Base-by-base conservation (phyloP, 2,888 invertebrate species). In the Lithophane socia region DNA sequence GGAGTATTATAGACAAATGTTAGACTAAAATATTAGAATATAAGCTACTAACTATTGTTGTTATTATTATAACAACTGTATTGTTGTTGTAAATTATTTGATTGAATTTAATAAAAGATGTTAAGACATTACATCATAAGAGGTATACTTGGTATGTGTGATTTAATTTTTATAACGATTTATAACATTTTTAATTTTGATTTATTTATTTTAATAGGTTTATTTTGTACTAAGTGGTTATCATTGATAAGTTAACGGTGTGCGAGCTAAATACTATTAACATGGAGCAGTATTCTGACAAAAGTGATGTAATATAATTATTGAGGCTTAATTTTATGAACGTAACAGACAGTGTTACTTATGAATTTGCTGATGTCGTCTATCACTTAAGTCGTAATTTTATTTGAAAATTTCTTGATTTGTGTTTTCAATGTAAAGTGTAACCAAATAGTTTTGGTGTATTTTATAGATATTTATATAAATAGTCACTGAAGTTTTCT, bases 61-160 rank as follows among this genome's bases (percentile, higher is more conserved):
- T 95, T 95, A 94, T 94, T 93, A 93, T 93, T 92, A 92, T 92
- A 92, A 93, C 95, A 94, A 93, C 94, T 90, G 87, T 90, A 92
- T 92, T 92, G 93, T 96, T 95, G 95, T 95, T 96, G 94, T 95
- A 95, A 95, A 94, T 94, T 95, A 95, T 94, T 96, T 94, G 92
- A 95, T 93, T 94, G 93, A 95, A 94, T 95, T 95, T 94, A 94
- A 94, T 91, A 89, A 92, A 92, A 90, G 90, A 92, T 91, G 92
- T 94, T 94, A 92, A 93, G 92, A 93, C 90, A 90, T 88, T 93
- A 92, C 87, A 89, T 89, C 84, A 49, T 92, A 92, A 93, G 92
- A 91, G 88, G 87, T 92, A 91, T 91, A 91, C 88, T 92, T 92
- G 90, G 90, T 92, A 92, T 91, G 94, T 94, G 95, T 94, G 95